Evolutionary conservation across 1,140 invertebrate genomes (phyloP).

Genomic region (Semibalanus balanoides): DNA sequence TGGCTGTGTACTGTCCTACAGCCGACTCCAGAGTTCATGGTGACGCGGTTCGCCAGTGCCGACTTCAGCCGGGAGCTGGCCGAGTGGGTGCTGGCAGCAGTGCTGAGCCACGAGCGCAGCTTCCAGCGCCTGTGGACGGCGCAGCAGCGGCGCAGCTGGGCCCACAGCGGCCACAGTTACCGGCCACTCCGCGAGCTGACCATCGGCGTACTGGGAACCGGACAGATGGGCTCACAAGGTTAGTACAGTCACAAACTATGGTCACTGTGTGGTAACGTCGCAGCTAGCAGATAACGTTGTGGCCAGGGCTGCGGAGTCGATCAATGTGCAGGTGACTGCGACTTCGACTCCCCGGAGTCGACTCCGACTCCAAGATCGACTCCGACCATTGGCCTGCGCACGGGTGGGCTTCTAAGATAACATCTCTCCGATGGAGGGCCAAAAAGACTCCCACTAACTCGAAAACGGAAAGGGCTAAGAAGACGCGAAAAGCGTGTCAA

Average conservation of each 20-base stretch:
- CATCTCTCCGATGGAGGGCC: too few relatives aligned
- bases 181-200: conserved; percentile 32
- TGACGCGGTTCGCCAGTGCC: conserved; percentile 34
- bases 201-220: conserved; percentile 38
- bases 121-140: conserved; percentile 29
- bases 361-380: too few relatives aligned
- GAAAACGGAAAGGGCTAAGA: too few relatives aligned
- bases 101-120: conserved; percentile 36
- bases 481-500: not conserved
- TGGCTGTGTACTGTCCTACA: conserved; percentile 9
- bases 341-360: too few relatives aligned
- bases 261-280: too few relatives aligned
- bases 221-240: conserved; percentile 36
- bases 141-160: conserved; percentile 31
- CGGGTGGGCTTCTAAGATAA: too few relatives aligned
- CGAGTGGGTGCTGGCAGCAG: conserved; percentile 40
- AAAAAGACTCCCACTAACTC: too few relatives aligned
- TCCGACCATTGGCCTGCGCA: too few relatives aligned
- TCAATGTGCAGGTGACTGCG: not conserved
- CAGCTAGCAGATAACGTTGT: too few relatives aligned
- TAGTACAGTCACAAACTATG: conserved; percentile 16
- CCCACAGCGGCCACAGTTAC: conserved; percentile 28
- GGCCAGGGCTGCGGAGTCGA: too few relatives aligned
- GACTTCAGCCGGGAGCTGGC: conserved; percentile 38
- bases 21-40: conserved; percentile 22